A percentile compares a stretch with the other conserved stretches of the same genome.
Evolutionary conservation across 2,113 vertebrate species (phyloP).

Genomic region (Eurystomus gularis): DNA sequence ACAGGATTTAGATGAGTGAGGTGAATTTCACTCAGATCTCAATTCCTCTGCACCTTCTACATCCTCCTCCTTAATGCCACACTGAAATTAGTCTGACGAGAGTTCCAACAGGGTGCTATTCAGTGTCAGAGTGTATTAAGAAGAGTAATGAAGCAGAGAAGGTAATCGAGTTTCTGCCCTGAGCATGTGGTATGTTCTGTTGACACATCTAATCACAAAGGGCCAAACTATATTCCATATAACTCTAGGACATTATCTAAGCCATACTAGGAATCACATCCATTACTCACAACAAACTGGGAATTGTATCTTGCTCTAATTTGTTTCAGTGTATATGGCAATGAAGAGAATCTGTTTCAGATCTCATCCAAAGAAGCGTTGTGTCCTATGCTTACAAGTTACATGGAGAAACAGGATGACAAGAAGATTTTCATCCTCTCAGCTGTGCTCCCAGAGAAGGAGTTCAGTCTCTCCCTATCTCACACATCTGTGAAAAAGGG

Average conservation of each 20-base stretch:
- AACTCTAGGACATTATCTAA: slow-evolving; percentile 35
- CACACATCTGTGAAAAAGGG: not conserved
- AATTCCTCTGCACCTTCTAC: slow-evolving; percentile 18
- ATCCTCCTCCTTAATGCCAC: slow-evolving; percentile 27
- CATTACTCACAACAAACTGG: not conserved
- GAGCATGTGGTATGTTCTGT: slow-evolving; percentile 20
- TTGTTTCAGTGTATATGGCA: not conserved
- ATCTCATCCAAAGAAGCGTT: not conserved
- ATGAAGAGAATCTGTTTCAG: not conserved
- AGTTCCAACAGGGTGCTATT: slow-evolving; percentile 28
- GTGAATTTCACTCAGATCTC: slow-evolving; percentile 19
- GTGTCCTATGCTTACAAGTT: not conserved
- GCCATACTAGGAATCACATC: not conserved
- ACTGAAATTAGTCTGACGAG: slow-evolving; percentile 45
- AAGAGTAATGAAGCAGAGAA: slow-evolving; percentile 53
- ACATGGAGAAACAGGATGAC: not conserved
- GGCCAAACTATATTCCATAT: not conserved
- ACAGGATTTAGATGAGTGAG: slow-evolving; percentile 39
- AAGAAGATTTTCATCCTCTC: not conserved
- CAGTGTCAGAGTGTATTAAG: slow-evolving; percentile 43
- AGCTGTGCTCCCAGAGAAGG: not conserved
- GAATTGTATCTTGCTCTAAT: not conserved
- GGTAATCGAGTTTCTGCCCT: slow-evolving; percentile 40
- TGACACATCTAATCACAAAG: slow-evolving; percentile 53
- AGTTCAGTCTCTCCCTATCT: not conserved